Conservation (phyloP, 2,797 vertebrate genomes). For the Aeoliscus strigatus region DNA sequence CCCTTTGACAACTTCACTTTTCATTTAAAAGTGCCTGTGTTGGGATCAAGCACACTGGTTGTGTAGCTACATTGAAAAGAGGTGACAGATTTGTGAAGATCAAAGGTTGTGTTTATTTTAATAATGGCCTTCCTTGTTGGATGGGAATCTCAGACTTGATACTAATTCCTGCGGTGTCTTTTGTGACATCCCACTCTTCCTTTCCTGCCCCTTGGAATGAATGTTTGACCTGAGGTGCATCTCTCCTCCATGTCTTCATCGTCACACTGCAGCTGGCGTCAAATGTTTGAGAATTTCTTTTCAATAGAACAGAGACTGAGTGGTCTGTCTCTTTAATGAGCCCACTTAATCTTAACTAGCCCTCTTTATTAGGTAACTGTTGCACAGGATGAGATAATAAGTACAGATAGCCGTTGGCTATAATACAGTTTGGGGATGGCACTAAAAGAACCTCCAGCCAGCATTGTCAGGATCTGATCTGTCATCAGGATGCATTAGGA, state of each 20-base stretch:
- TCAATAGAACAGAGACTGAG: slow-evolving; percentile 27
- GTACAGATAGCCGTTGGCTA: slow-evolving; percentile 62
- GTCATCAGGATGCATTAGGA: slow-evolving; percentile 70
- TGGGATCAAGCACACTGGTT: slow-evolving; percentile 5
- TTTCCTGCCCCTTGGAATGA: slow-evolving; percentile 23
- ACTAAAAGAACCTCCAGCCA: slow-evolving; percentile 36
- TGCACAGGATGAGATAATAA: slow-evolving; percentile 67
- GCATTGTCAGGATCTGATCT: slow-evolving; percentile 40
- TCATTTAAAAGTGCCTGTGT: not conserved
- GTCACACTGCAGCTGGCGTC: slow-evolving; percentile 10
- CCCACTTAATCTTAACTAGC: slow-evolving; percentile 68
- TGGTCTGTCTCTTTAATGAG: slow-evolving; percentile 63
- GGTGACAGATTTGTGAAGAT: slow-evolving; percentile 5
- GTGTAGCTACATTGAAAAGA: not conserved
- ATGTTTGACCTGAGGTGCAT: slow-evolving; percentile 15
- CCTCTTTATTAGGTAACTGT: slow-evolving; percentile 69
- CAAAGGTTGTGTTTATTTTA: slow-evolving; percentile 60
- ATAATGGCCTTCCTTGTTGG: slow-evolving; percentile 48
- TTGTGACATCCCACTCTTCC: slow-evolving; percentile 12
- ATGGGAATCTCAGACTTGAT: slow-evolving; percentile 28
- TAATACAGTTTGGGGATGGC: slow-evolving; percentile 67
- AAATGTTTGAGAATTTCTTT: slow-evolving; percentile 23
- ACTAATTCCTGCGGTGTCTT: slow-evolving; percentile 39
- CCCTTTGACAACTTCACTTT: slow-evolving; percentile 29
- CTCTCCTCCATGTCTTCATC: slow-evolving; percentile 1